Base-by-base conservation (phyloP, 2,888 invertebrate species). In the Arge pagana region DNA sequence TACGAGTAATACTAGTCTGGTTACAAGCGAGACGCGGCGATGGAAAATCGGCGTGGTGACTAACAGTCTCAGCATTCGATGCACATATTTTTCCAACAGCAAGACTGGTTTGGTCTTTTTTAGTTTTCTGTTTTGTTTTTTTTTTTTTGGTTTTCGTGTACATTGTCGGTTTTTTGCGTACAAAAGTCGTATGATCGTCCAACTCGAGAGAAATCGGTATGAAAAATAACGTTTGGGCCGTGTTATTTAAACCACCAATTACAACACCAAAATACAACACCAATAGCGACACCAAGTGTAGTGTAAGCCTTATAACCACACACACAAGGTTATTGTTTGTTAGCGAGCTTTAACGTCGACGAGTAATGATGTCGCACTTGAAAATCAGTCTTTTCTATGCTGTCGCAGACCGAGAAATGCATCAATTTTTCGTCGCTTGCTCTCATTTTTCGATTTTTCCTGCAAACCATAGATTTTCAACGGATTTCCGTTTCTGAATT, bases 211-310 rank as follows among this genome's bases (percentile, higher is more conserved):
- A 11, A 19, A 30, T 16, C 8, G n/a, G 15, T 33, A 33, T 33
- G n/a, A n/a, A n/a, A 33, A 7, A 15, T 33, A 33, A 33, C 11
- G 8, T 42, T 42, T 45, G 45, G 23, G 23, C 3, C 33, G 33
- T 45, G 45, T 45, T 45, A 45, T 45, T 45, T 21, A 45, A 69
- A 65, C 57, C 65, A 70, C 60, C 69, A 74, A 62, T 64, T 70
- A 72, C 71, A 74, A 70, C 72, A 74, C 69, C 70, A 71, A 73
- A 63, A 58, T 71, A 74, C 74, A 74, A 74, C 68, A 72, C 74
- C 74, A 71, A 74, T 71, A 74, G 74, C 75, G 73, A 74, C 74
- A 75, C 70, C 75, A 73, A 73, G 70, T 72, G 70, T 73, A 73
- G 74, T 71, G 69, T 71, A 75, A 75, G 74, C 74, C 69, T 68